phyloP scores from a whole-genome alignment of 2,113 vertebrate species.

The Sylvietta virens region DNA sequence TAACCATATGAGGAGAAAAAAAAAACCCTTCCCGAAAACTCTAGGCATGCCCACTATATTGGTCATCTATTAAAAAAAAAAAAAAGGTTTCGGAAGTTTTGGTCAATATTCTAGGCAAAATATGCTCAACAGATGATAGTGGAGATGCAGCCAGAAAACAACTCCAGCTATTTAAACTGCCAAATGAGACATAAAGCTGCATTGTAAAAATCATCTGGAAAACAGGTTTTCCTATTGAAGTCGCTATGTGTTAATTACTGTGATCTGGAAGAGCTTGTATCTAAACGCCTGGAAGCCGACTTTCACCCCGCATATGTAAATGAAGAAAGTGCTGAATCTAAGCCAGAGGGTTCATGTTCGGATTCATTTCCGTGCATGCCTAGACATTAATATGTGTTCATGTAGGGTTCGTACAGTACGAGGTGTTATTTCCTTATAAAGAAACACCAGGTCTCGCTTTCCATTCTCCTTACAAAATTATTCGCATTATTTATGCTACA shows the following conservation, averaged over 20 bases:
- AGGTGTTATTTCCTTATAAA: constrained; percentile 86
- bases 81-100: constrained; percentile 46
- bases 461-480: constrained; percentile 85
- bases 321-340: constrained; percentile 72
- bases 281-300: constrained; percentile 77
- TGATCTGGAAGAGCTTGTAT: constrained; percentile 80
- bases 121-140: constrained; percentile 82
- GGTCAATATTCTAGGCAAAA: constrained; percentile 69
- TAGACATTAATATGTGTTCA: constrained; percentile 79
- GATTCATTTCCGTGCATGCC: constrained; percentile 77
- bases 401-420: constrained; percentile 73
- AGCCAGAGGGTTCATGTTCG: constrained; percentile 74
- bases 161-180: constrained; percentile 82
- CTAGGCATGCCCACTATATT: neutral
- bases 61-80: neutral
- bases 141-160: constrained; percentile 77
- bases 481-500: constrained; percentile 89
- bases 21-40: neutral
- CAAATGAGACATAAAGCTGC: constrained; percentile 85
- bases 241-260: constrained; percentile 82
- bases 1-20: neutral
- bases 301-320: constrained; percentile 77
- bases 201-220: constrained; percentile 87
- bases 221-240: constrained; percentile 84
- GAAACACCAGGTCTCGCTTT: constrained; percentile 84